Base-by-base conservation (phyloP, 2,888 invertebrate genomes). In the Drosophila quinaria region DNA sequence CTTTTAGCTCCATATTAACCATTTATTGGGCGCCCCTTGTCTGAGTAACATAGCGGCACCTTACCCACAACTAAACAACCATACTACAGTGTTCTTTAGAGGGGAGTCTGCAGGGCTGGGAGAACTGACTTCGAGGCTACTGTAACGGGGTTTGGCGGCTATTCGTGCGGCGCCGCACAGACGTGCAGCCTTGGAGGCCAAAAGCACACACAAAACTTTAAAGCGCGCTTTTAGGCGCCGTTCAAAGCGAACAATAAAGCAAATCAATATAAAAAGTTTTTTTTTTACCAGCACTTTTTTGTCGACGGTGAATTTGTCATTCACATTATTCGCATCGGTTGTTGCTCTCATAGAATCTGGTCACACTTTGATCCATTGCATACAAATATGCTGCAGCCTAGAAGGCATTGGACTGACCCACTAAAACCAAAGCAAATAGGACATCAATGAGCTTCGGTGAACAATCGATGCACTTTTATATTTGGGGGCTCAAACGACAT, bases 151-250 rank as follows among this genome's bases (percentile, higher is more conserved):
- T 33, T 62, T 68, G 87, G 67, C 89, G 84, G 74, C 89, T 75
- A 51, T 87, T 89, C 83, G 83, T 83, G 83, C 81, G 83, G 89
- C 89, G 89, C 89, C 89, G 70, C 65, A 75, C 61, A 79, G 83
- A 73, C 89, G 85, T 63, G 79, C 87, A 83, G 87, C 89, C 85
- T 83, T 88, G 82, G 84, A 64, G 66, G 64, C 54, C 49, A 67
- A 61, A 15, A 60, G 77, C 44, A 25, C 33, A 60, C 41, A 60
- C 31, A 31, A 58, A 61, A 67, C 19, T 74, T 86, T 82, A 88
- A 82, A 86, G 82, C 84, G 72, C 76, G 61, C 70, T 71, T 70
- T 71, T 55, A 70, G 71, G 71, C 71, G 71, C 19, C 56, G 37
- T 13, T 42, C 9, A 31, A 25, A 19, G 13, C n/a, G 35, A 13